Evolutionary conservation across 2,888 invertebrate species (phyloP).

Genomic region (Ophion slaviceki): DNA sequence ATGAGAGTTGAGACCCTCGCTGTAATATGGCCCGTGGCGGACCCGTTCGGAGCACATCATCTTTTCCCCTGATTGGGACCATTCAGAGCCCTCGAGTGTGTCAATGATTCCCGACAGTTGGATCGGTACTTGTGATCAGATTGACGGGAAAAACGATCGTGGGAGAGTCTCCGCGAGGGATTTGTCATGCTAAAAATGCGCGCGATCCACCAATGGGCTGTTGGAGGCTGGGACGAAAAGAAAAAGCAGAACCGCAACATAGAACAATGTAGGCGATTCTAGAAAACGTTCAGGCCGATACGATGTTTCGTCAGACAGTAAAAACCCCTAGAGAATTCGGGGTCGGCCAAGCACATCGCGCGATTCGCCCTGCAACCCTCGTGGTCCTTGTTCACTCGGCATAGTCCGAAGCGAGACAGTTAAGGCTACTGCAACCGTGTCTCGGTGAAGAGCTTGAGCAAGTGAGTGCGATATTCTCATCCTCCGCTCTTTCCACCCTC

Average conservation of each 20-base stretch:
- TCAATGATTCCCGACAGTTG: slow-evolving; percentile 68
- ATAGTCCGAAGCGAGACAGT: slow-evolving; percentile 28
- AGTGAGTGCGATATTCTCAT: slow-evolving; percentile 18
- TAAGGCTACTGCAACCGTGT: slow-evolving; percentile 46
- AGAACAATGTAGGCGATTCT: slow-evolving; percentile 26
- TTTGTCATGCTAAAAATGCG: slow-evolving; percentile 4
- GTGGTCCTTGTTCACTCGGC: slow-evolving; percentile 46
- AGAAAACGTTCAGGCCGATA: background rate
- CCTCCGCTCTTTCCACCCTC: slow-evolving; percentile 57
- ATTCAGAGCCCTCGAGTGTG: slow-evolving; percentile 77
- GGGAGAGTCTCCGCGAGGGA: slow-evolving; percentile 67
- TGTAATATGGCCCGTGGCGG: slow-evolving; percentile 24
- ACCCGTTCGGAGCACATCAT: slow-evolving; percentile 73
- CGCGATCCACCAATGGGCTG: background rate
- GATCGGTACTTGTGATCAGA: slow-evolving; percentile 31
- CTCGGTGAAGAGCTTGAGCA: slow-evolving; percentile 18
- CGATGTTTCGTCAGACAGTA: background rate
- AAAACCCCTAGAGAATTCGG: slow-evolving; percentile 37
- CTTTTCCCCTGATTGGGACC: slow-evolving; percentile 77
- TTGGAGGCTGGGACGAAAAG: slow-evolving; percentile 19
- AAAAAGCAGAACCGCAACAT: slow-evolving; percentile 31
- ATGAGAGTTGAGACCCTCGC: slow-evolving; percentile 32
- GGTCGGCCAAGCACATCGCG: slow-evolving; percentile 54
- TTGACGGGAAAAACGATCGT: slow-evolving; percentile 67
- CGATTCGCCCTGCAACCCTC: slow-evolving; percentile 59